Percentiles rank a stretch among this genome's conserved stretches.
Evolutionary conservation across 2,888 invertebrate genomes (phyloP).

Genomic region (Cantharis lateralis): DNA sequence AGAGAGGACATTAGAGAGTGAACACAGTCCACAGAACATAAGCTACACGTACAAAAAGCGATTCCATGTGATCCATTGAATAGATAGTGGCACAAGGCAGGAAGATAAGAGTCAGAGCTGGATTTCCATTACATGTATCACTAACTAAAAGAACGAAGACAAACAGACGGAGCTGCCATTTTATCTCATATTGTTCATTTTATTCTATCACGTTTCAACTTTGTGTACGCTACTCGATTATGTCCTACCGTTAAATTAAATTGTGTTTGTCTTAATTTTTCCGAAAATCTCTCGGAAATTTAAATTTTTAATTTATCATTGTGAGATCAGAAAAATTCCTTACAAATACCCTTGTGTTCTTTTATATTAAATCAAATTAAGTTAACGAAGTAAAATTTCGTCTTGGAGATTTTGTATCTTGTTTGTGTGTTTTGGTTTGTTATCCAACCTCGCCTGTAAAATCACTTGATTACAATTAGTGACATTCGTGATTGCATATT

Average conservation of each 20-base stretch:
- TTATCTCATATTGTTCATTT: conserved; percentile 25
- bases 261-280: not conserved
- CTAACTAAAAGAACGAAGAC: conserved; percentile 29
- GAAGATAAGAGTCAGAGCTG: conserved; percentile 23
- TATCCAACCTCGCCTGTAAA: conserved; percentile 30
- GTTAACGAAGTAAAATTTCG: conserved; percentile 35
- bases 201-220: conserved; percentile 30
- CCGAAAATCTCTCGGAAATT: not conserved
- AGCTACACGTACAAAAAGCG: conserved; percentile 32
- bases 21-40: conserved; percentile 20
- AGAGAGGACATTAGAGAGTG: conserved; percentile 17
- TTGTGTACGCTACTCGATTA: conserved; percentile 2
- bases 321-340: not conserved
- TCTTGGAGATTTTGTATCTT: conserved; percentile 34
- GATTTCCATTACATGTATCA: conserved; percentile 38
- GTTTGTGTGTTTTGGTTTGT: conserved; percentile 35
- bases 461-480: conserved; percentile 45
- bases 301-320: not conserved
- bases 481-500: conserved; percentile 44
- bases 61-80: conserved; percentile 34
- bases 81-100: conserved; percentile 28
- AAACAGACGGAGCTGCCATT: conserved; percentile 11
- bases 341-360: conserved; percentile 1
- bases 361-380: conserved; percentile 28
- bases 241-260: conserved; percentile 3